Base-by-base conservation (phyloP, 1,140 invertebrate genomes). In the Ericerus pela region DNA sequence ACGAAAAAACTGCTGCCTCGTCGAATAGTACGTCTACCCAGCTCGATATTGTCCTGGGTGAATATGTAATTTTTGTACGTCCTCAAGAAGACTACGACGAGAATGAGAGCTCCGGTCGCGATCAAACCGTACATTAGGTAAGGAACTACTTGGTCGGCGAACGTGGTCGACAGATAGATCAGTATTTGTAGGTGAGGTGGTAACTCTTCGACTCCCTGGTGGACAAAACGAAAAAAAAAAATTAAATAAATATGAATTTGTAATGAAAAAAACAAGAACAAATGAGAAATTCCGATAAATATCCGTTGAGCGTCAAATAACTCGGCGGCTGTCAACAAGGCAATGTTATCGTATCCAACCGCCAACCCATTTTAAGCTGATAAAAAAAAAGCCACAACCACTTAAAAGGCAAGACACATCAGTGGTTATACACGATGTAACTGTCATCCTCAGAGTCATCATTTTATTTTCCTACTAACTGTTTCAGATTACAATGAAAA, bases 141-240 rank as follows among this genome's bases (percentile, higher is more conserved):
- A 0, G 84, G 83, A 27, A 75, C 79, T 10, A 78, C 75, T 12
- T 79, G 67, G 6, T 84, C 81, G 1, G 77, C 78, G 59, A 87
- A 78, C 0, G 82, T 82, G 5, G 84, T 88, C 20, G 80, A 80
- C 11, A 88, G 61, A 64, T 82, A 89, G 1, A 88, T 74, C 81
- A 51, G 37, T 0, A 54, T 20, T 1, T 56, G 54, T 27, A 88
- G 86, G 18, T 79, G 66, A 0, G 82, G 81, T 1, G 84, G 79
- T 1, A 91, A 62, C 54, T 87, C 84, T 16, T 82, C 80, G n/a
- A 89, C 77, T 38, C 88, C 88, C 78, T 85, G 67, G 16, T 67
- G 69, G 60, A 60, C 58, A 60, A 26, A 55, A 26, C 55, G n/a
- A 27, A 24, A 16, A 26, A 55, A 24, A 55, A 26, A 55, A n/a